phyloP scores from a whole-genome alignment of 1,140 invertebrate genomes.

The Chelonus insularis region DNA sequence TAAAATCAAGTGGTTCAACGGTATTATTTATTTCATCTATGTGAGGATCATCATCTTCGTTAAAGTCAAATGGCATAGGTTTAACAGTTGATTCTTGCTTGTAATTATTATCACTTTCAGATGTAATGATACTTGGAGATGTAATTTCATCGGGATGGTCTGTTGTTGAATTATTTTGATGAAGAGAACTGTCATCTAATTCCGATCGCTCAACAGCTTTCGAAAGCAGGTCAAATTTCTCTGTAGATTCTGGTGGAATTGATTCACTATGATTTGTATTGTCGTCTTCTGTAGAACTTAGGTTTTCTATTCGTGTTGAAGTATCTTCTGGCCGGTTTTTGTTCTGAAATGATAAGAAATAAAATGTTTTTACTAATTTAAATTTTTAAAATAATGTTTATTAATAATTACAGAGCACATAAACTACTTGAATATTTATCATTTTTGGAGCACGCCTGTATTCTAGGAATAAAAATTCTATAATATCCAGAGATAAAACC shows the following conservation, averaged over 20 bases:
- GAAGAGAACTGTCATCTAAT: not conserved
- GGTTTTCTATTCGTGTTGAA: slow-evolving; percentile 32
- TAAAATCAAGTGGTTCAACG: slow-evolving; percentile 42
- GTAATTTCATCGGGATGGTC: not conserved
- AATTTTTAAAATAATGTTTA: too few species aligned
- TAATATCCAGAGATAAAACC: too few species aligned
- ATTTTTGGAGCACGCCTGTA: too few species aligned
- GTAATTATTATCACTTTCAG: not conserved
- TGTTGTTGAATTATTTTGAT: slow-evolving; percentile 1
- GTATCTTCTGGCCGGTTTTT: not conserved
- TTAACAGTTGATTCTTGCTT: not conserved
- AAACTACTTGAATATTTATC: too few species aligned
- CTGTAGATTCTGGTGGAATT: slow-evolving; percentile 8
- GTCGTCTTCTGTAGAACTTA: slow-evolving; percentile 29
- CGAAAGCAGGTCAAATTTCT: too few species aligned
- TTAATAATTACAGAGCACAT: too few species aligned
- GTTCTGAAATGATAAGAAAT: not conserved
- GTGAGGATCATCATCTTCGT: not conserved
- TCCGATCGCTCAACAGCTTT: too few species aligned
- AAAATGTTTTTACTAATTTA: too few species aligned
- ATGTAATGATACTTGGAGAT: slow-evolving; percentile 7
- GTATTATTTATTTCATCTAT: not conserved
- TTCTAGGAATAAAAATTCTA: too few species aligned
- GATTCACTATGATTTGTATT: too few species aligned
- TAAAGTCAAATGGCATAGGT: not conserved